Percentiles rank a stretch among this genome's conserved stretches.
These are phyloP conservation scores for Gortyna flavago DNA, from an alignment of 2,888 invertebrate species.

Conservation along the genomic window DNA sequence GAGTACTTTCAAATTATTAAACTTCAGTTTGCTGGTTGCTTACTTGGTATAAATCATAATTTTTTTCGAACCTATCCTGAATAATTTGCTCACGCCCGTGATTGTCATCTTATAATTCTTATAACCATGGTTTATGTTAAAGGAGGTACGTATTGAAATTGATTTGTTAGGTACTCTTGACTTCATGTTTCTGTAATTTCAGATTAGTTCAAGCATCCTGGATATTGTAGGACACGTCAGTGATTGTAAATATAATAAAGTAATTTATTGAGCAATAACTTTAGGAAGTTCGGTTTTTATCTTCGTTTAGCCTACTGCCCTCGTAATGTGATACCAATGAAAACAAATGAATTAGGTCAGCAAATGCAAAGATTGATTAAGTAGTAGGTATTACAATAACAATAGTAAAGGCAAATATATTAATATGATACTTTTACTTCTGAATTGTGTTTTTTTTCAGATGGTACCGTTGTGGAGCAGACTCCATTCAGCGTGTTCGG, in stretches of 20 bases:
- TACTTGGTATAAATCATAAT: background rate
- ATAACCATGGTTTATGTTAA: conserved; percentile 77
- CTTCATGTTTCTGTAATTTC: background rate
- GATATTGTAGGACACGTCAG: conserved; percentile 75
- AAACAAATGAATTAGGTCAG: conserved; percentile 5
- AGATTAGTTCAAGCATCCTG: conserved; percentile 26
- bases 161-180: background rate
- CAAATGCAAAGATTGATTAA: background rate
- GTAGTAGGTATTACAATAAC: background rate
- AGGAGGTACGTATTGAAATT: conserved; percentile 70
- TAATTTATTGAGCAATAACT: conserved; percentile 47
- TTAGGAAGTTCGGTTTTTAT: conserved; percentile 45
- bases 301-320: conserved; percentile 15
- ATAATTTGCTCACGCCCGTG: conserved; percentile 4
- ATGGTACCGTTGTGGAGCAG: conserved; percentile 88
- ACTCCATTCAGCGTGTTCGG: conserved; percentile 87
- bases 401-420: background rate
- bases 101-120: conserved; percentile 12
- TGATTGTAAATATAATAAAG: conserved; percentile 20
- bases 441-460: conserved; percentile 75
- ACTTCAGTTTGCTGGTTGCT: background rate
- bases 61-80: background rate
- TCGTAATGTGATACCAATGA: conserved; percentile 14
- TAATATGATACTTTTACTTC: background rate
- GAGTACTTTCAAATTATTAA: too few species aligned